Evolutionary conservation across 2,888 invertebrate genomes (phyloP).

Genomic region (Phalangium opilio): DNA sequence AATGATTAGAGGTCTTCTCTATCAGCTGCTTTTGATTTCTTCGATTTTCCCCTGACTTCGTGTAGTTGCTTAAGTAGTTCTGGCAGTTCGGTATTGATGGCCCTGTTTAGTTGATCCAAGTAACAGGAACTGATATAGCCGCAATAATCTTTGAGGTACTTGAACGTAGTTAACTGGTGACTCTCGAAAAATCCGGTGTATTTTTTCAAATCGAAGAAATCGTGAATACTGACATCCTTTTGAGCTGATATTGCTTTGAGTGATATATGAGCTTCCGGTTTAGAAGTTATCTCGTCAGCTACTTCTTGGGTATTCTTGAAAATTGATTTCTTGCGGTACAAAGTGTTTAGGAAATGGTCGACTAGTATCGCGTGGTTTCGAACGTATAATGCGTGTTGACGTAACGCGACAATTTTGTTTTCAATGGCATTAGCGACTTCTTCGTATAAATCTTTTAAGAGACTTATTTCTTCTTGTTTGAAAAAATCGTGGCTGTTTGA

Average conservation of each 20-base stretch:
- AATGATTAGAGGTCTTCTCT: too few species aligned
- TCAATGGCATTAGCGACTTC: constrained; percentile 24
- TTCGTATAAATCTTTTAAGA: constrained; percentile 24
- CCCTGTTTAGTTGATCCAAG: constrained; percentile 21
- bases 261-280: constrained; percentile 21
- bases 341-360: constrained; percentile 23
- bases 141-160: constrained; percentile 21
- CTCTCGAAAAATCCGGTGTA: constrained; percentile 25
- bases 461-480: constrained; percentile 23
- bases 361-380: constrained; percentile 26
- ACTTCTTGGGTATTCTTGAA: constrained; percentile 20
- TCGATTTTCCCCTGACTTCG: too few species aligned
- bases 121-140: constrained; percentile 21
- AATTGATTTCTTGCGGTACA: constrained; percentile 17
- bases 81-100: constrained; percentile 23
- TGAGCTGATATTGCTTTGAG: constrained; percentile 12
- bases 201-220: constrained; percentile 21
- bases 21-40: too few species aligned
- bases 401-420: constrained; percentile 25
- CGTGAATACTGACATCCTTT: constrained; percentile 18
- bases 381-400: constrained; percentile 25
- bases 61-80: constrained; percentile 15
- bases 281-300: constrained; percentile 20
- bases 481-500: constrained; percentile 23
- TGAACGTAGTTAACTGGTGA: constrained; percentile 22